Base-by-base conservation (phyloP, 2,888 invertebrate genomes). In the Dioctria rufipes region DNA sequence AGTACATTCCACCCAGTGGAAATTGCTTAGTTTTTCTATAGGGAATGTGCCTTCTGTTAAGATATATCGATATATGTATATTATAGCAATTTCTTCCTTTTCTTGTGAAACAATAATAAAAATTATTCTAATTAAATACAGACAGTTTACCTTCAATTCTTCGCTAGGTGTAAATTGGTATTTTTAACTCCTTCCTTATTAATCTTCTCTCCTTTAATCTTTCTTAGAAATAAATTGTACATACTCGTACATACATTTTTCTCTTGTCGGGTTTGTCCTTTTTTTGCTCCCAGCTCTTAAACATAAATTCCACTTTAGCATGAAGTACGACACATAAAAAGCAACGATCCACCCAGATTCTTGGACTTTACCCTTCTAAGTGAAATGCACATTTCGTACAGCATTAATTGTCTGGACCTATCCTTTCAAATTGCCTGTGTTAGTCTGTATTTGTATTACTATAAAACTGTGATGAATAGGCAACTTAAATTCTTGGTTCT, bases 341-440 rank as follows among this genome's bases (percentile, higher is more conserved):
- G 58, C 25, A 11, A 58, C n/a, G 5, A 58, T 5, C 25, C 11
- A 3, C 25, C 58, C 58, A n/a, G 58, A 58, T 58, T n/a, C 8
- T 13, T n/a, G 58, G 58, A 58, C 58, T 58, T 51, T 58, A 58
- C 25, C 58, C 58, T 58, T 58, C 5, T 13, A 58, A 58, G n/a
- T 13, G 11, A 1, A n/a, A 58, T 58, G 58, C 58, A 46, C 46
- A 58, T 58, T 58, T 58, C 11, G 58, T 13, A 58, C 8, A 58
- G n/a, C 5, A 58, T 58, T 58, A 58, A 58, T 58, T 58, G 58
- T 6, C 58, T 11, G 25, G 5, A 11, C 3, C 5, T 58, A 13
- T 58, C 58, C 58, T 13, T 11, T 58, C 58, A 25, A 25, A 25
- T 25, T 25, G n/a, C 11, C 58, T 11, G 46, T 5, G 46, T 46